Base-by-base conservation (phyloP, 2,888 invertebrate species). In the Creontiades dilutus region DNA sequence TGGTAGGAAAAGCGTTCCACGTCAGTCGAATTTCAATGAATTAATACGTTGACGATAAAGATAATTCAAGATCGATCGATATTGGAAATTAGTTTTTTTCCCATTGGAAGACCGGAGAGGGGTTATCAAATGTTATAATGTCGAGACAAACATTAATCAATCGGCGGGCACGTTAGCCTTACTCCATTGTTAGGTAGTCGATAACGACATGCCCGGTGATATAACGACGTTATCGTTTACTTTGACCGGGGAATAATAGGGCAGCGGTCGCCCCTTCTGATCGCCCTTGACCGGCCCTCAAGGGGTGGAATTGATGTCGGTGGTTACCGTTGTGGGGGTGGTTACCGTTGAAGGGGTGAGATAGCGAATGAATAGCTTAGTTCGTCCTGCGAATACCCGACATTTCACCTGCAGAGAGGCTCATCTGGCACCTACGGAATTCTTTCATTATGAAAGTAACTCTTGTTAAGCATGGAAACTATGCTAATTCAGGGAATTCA, bases 141-240 rank as follows among this genome's bases (percentile, higher is more conserved):
- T 12, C 52, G 14, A 52, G 11, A 52, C 52, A 52, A 52, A 52
- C 52, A 52, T 52, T 12, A 13, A 52, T 52, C 52, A 52, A 11
- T 52, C 3, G 52, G 2, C 52, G 14, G 52, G 11, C 11, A 12
- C 3, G 52, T 52, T 52, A 16, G 16, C 52, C 5, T 68, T 68
- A 68, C 23, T 23, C 4, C 23, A 57, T n/a, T n/a, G 57, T 57
- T n/a, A 57, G 68, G 12, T 7, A 68, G 68, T 23, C 27, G 68
- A 68, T 68, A 23, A 9, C 37, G 37, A 68, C 68, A 12, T 2
- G 23, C 23, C 68, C 23, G 37, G 37, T 37, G 37, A 37, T 37
- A 23, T 68, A 23, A 68, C 68, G 68, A 68, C 23, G 68, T 61
- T 37, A 68, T 68, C 68, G 68, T 68, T 68, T 68, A 68, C 68